phyloP scores from a whole-genome alignment of 2,113 vertebrate genomes.

The Butorides virescens region DNA sequence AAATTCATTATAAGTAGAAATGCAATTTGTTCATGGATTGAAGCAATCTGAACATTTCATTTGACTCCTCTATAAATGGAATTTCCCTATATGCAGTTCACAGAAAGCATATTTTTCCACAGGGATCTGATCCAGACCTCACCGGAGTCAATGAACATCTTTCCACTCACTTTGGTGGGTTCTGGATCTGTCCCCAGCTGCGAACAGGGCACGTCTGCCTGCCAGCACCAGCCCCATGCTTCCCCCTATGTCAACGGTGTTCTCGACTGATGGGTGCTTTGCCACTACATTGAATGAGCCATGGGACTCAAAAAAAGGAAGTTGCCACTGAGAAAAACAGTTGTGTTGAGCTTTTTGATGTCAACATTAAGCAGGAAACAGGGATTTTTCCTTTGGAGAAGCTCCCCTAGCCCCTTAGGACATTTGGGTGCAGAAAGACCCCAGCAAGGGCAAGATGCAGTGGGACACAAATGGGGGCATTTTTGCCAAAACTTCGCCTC shows the following conservation, averaged over 20 bases:
- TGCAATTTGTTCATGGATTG: background rate
- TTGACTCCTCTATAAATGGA: conserved; percentile 8
- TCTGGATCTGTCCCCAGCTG: background rate
- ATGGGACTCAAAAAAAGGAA: background rate
- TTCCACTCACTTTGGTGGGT: background rate
- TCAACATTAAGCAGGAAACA: background rate
- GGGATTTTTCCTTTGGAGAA: background rate
- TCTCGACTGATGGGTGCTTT: background rate
- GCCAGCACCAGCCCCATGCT: background rate
- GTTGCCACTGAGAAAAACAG: background rate
- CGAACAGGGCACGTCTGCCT: accelerated
- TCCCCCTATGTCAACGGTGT: accelerated
- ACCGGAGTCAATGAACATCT: background rate
- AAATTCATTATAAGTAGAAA: conserved; percentile 24
- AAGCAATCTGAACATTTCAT: conserved; percentile 28
- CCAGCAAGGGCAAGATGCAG: background rate
- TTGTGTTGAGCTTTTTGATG: background rate
- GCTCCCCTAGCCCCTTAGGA: accelerated
- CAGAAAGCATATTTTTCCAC: background rate
- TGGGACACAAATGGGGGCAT: background rate
- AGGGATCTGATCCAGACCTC: background rate
- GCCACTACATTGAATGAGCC: accelerated
- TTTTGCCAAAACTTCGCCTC: background rate
- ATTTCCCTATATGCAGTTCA: background rate
- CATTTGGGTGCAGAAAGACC: background rate